phyloP scores from a whole-genome alignment of 1,140 invertebrate genomes.

The Lutraria rhynchaena region DNA sequence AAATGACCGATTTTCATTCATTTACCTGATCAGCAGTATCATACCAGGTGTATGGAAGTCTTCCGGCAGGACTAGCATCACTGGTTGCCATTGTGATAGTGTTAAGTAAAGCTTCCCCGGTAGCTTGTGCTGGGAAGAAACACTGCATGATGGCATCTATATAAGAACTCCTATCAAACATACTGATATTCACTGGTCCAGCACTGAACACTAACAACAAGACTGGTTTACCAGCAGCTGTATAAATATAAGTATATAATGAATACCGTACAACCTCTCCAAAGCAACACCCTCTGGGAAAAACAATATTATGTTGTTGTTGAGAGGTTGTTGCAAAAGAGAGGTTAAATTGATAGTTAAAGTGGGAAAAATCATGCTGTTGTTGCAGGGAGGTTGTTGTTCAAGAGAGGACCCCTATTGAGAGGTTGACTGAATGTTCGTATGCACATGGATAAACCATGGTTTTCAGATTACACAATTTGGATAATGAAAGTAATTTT shows the following conservation, averaged over 20 bases:
- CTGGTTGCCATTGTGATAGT: constrained; percentile 66
- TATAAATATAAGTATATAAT: not conserved
- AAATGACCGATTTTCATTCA: not conserved
- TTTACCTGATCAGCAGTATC: constrained; percentile 66
- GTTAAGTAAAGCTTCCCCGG: constrained; percentile 74
- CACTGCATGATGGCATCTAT: constrained; percentile 76
- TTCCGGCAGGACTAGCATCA: constrained; percentile 73
- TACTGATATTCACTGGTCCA: constrained; percentile 76
- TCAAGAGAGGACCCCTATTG: too few species aligned
- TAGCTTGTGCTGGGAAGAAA: constrained; percentile 78
- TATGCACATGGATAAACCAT: too few species aligned
- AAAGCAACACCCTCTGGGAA: too few species aligned
- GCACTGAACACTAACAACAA: constrained; percentile 78
- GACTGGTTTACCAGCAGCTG: constrained; percentile 55
- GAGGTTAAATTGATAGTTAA: too few species aligned
- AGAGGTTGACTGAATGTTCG: too few species aligned
- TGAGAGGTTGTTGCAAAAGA: too few species aligned
- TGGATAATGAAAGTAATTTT: too few species aligned
- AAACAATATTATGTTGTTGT: too few species aligned
- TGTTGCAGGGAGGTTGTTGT: too few species aligned
- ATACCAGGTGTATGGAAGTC: constrained; percentile 77
- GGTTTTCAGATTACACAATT: too few species aligned
- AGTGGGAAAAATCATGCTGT: too few species aligned
- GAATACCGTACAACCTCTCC: too few species aligned
- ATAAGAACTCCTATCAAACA: constrained; percentile 36